These are phyloP conservation scores for Microtus californicus DNA, from an alignment of 2,797 vertebrate species.

Conservation along the genomic window DNA sequence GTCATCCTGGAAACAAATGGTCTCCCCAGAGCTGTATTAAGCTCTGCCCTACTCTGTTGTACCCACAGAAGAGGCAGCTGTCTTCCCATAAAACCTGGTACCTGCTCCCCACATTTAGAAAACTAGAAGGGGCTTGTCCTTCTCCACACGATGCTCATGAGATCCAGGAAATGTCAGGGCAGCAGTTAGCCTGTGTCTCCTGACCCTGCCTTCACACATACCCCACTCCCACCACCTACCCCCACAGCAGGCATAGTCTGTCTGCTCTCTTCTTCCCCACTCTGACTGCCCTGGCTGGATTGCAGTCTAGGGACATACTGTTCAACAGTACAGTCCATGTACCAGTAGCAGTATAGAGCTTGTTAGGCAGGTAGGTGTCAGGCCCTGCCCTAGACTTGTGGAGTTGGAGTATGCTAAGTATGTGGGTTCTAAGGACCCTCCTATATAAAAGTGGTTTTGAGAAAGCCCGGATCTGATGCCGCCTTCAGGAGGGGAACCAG, in stretches of 20 bases:
- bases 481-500: neutral
- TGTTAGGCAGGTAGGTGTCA: neutral
- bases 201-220: neutral
- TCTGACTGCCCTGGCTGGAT: neutral
- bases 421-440: neutral
- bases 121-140: neutral
- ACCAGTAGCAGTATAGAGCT: neutral
- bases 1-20: neutral
- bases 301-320: neutral
- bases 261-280: neutral
- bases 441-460: no score
- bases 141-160: neutral
- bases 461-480: neutral
- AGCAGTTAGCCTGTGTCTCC: neutral
- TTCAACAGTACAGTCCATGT: neutral
- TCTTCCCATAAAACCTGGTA: neutral
- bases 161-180: neutral
- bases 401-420: neutral
- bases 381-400: neutral
- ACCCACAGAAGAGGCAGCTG: neutral
- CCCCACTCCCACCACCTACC: neutral
- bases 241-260: neutral
- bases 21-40: neutral
- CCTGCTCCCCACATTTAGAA: neutral
- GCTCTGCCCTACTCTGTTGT: neutral